Evolutionary conservation across 1,140 invertebrate species (phyloP).

Genomic region (Camponotus vicinus): DNA sequence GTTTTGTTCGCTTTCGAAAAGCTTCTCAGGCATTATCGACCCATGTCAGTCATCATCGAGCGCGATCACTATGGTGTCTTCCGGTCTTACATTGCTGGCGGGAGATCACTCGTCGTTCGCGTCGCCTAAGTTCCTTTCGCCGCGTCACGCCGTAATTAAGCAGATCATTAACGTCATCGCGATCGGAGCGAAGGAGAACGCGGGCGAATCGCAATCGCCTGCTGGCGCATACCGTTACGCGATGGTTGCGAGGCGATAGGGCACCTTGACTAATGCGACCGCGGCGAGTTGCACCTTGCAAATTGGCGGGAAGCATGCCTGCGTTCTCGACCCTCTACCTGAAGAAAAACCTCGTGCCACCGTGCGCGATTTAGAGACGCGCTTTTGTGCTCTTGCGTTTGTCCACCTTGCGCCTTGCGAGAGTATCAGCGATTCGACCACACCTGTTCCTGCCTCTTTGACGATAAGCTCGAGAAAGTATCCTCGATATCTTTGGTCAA

Average conservation of each 20-base stretch:
- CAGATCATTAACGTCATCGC: constrained; percentile 85
- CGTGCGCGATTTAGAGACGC: constrained; percentile 78
- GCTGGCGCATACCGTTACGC: constrained; percentile 82
- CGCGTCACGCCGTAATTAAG: constrained; percentile 83
- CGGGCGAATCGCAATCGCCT: constrained; percentile 80
- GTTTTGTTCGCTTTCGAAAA: neutral
- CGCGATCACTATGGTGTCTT: neutral
- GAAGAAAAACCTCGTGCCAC: constrained; percentile 78
- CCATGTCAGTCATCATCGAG: neutral
- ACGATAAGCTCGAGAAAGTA: neutral
- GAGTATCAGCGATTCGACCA: neutral
- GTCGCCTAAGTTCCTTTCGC: constrained; percentile 67
- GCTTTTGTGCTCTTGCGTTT: constrained; percentile 60
- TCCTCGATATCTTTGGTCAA: neutral
- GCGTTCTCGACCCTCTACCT: constrained; percentile 62
- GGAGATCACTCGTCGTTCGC: constrained; percentile 12
- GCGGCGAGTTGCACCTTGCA: constrained; percentile 84
- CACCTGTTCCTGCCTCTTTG: constrained; percentile 37
- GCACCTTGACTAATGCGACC: constrained; percentile 84
- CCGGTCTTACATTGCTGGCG: constrained; percentile 32
- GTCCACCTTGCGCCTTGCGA: constrained; percentile 74
- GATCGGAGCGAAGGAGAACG: constrained; percentile 70
- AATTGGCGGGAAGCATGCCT: constrained; percentile 79
- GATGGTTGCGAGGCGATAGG: constrained; percentile 84
- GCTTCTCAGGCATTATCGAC: constrained; percentile 8